Percentiles rank a stretch among this genome's conserved stretches.
Conservation (phyloP, 2,113 vertebrate genomes). For the Cacatua alba region DNA sequence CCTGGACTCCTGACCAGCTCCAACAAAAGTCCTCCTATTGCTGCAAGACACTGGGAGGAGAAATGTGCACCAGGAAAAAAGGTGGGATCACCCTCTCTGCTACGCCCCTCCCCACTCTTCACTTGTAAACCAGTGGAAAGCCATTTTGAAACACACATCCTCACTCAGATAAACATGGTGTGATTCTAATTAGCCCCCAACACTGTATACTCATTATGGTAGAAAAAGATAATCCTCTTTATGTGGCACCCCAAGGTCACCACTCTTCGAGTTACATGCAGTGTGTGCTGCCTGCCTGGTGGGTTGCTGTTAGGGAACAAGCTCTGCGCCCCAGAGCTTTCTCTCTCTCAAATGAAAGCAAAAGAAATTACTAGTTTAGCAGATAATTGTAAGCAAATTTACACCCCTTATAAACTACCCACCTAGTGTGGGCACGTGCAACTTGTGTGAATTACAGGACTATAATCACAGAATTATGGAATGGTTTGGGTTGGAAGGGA, state of each 20-base stretch:
- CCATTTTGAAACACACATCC: not conserved
- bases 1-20: not conserved
- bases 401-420: fast-evolving
- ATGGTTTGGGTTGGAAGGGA: not conserved
- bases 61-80: fast-evolving
- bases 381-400: not conserved
- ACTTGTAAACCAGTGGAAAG: not conserved
- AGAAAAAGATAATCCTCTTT: too few relatives aligned
- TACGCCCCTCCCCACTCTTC: fast-evolving
- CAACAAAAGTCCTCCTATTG: not conserved
- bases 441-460: not conserved
- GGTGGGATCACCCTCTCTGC: not conserved
- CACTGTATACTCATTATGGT: not conserved
- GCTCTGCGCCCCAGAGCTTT: fast-evolving
- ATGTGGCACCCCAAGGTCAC: fast-evolving
- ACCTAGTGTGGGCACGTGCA: fast-evolving
- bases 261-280: fast-evolving
- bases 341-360: not conserved
- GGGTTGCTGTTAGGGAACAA: not conserved
- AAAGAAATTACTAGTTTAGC: not conserved
- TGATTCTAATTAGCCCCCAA: not conserved
- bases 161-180: fast-evolving
- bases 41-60: not conserved
- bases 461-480: not conserved
- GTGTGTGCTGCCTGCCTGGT: fast-evolving